Conservation (phyloP, 2,113 vertebrate genomes). For the Sinocyclocheilus rhinocerous region DNA sequence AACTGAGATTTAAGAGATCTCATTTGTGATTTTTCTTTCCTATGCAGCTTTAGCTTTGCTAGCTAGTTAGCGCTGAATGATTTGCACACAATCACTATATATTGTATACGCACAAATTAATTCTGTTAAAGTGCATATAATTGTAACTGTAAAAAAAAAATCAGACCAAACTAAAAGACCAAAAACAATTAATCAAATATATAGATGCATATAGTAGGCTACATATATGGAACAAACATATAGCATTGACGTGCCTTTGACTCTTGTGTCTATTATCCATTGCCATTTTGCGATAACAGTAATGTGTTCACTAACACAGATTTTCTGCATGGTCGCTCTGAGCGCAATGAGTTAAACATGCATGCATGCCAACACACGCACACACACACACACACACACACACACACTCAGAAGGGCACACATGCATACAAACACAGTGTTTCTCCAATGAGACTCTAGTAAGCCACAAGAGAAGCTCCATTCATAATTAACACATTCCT, state of each 20-base stretch:
- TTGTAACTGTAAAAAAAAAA: too few species aligned
- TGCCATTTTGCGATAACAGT: slow-evolving; percentile 28
- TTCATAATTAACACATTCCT: slow-evolving; percentile 83
- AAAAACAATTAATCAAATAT: too few species aligned
- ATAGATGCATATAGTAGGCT: too few species aligned
- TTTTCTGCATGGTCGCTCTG: slow-evolving; percentile 43
- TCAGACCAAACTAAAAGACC: too few species aligned
- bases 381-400: slow-evolving; percentile 23
- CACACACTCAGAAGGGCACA: slow-evolving; percentile 20
- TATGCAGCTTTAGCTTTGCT: too few species aligned
- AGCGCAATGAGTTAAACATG: slow-evolving; percentile 28
- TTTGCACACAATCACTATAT: too few species aligned
- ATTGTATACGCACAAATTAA: too few species aligned
- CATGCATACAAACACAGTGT: slow-evolving; percentile 10
- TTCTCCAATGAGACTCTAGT: slow-evolving; percentile 25
- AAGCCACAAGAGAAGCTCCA: slow-evolving; percentile 66
- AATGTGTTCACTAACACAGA: slow-evolving; percentile 6
- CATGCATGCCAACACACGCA: slow-evolving; percentile 32
- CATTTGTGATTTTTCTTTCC: too few species aligned
- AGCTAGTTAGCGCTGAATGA: too few species aligned
- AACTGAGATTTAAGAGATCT: too few species aligned
- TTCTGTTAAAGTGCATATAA: too few species aligned
- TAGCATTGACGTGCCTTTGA: background rate
- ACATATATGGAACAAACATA: too few species aligned
- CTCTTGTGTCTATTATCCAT: slow-evolving; percentile 28